Evolutionary conservation across 2,113 vertebrate species (phyloP).

Genomic region (Opisthocomus hoazin): DNA sequence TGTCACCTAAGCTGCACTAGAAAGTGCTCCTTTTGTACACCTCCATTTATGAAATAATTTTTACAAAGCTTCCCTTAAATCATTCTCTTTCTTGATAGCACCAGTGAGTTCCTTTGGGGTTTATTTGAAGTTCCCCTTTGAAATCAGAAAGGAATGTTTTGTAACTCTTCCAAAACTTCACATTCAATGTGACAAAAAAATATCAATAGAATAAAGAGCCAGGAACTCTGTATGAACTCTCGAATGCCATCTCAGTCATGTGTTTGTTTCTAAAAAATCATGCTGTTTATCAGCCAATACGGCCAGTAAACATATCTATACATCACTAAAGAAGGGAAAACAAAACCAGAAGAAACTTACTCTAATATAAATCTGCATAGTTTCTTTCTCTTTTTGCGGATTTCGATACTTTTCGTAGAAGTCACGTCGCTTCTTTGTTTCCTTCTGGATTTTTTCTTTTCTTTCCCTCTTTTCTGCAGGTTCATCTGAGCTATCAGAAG

Average conservation of each 20-base stretch:
- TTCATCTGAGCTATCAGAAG: conserved; percentile 85
- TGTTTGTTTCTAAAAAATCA: not conserved
- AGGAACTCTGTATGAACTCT: not conserved
- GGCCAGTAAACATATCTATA: not conserved
- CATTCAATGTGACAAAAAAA: not conserved
- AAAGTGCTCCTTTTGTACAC: not conserved
- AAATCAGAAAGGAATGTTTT: conserved; percentile 30
- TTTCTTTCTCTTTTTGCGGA: conserved; percentile 94
- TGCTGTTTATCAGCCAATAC: not conserved
- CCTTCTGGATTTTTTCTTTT: conserved; percentile 85
- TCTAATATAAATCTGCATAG: conserved; percentile 86
- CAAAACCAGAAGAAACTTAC: conserved; percentile 73
- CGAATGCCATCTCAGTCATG: not conserved
- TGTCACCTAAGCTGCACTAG: not conserved
- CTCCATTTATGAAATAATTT: not conserved
- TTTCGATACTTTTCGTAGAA: conserved; percentile 97
- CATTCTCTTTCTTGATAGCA: not conserved
- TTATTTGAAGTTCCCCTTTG: conserved; percentile 40
- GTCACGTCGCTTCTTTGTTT: conserved; percentile 88
- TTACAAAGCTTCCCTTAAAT: conserved; percentile 3
- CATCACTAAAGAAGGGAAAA: not conserved
- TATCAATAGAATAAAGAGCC: not conserved
- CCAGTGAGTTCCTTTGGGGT: not conserved
- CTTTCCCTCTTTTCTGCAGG: conserved; percentile 94
- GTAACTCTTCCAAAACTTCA: not conserved